A percentile compares a stretch with the other conserved stretches of the same genome.
phyloP scores from a whole-genome alignment of 2,888 invertebrate genomes.

The Antheraea yamamai region DNA sequence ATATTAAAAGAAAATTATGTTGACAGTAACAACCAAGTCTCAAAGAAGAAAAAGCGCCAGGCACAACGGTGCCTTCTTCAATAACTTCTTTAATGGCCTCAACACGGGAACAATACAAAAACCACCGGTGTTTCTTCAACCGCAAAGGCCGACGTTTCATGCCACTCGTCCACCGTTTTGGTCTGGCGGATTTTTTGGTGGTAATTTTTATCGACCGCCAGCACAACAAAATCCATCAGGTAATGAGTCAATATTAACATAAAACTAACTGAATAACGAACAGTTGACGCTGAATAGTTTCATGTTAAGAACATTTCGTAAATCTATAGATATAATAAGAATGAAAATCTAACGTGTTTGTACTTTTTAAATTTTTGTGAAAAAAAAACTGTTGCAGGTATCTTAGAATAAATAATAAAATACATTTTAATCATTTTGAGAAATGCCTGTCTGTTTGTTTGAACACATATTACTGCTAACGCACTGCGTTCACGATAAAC shows the following conservation, averaged over 20 bases:
- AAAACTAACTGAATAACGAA: background rate
- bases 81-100: constrained; percentile 8
- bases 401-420: too few species aligned
- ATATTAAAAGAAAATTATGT: constrained; percentile 11
- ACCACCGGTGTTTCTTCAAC: constrained; percentile 29
- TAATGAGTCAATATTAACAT: constrained; percentile 29
- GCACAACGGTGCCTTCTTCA: constrained; percentile 32
- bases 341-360: too few species aligned
- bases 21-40: constrained; percentile 47
- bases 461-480: too few species aligned
- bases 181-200: constrained; percentile 61
- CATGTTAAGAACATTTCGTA: too few species aligned
- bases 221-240: constrained; percentile 58
- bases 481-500: too few species aligned
- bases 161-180: constrained; percentile 53
- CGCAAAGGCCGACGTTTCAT: constrained; percentile 35
- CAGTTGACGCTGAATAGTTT: too few species aligned
- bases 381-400: too few species aligned
- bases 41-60: constrained; percentile 35
- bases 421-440: too few species aligned
- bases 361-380: too few species aligned
- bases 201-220: constrained; percentile 60
- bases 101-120: constrained; percentile 11
- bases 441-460: too few species aligned
- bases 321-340: too few species aligned